phyloP scores from a whole-genome alignment of 2,888 invertebrate species.

The Norana najaformis region DNA sequence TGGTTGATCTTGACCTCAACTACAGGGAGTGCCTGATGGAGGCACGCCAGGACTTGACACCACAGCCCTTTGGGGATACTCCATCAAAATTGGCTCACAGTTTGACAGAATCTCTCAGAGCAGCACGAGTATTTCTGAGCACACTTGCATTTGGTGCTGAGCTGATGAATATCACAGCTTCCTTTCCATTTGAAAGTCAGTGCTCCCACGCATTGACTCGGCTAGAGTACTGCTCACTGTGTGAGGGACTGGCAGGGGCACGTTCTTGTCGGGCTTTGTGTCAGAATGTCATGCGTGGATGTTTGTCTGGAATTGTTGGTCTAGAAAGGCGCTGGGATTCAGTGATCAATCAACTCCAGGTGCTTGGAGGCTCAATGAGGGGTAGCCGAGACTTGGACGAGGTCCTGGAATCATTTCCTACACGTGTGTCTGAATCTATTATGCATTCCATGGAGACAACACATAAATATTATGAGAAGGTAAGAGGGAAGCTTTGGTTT shows the following conservation, averaged over 20 bases:
- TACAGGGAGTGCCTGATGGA: constrained; percentile 79
- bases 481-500: neutral
- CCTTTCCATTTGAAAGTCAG: constrained; percentile 48
- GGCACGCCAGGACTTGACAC: constrained; percentile 76
- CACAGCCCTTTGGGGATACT: constrained; percentile 62
- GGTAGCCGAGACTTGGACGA: constrained; percentile 50
- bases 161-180: constrained; percentile 52
- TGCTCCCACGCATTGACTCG: constrained; percentile 52
- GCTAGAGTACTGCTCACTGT: constrained; percentile 54
- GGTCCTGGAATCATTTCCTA: constrained; percentile 48
- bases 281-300: constrained; percentile 56
- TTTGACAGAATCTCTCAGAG: constrained; percentile 48
- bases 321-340: constrained; percentile 54
- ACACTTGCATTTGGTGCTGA: constrained; percentile 50
- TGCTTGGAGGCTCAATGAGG: constrained; percentile 48
- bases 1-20: constrained; percentile 74
- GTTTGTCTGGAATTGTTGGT: constrained; percentile 53
- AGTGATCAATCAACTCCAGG: constrained; percentile 49
- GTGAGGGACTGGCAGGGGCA: constrained; percentile 48
- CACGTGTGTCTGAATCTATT: constrained; percentile 52
- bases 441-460: constrained; percentile 52
- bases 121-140: constrained; percentile 50
- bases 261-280: constrained; percentile 55
- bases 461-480: constrained; percentile 25
- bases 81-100: constrained; percentile 49